phyloP scores from a whole-genome alignment of 2,888 invertebrate genomes.

The Tenthredo amoena region DNA sequence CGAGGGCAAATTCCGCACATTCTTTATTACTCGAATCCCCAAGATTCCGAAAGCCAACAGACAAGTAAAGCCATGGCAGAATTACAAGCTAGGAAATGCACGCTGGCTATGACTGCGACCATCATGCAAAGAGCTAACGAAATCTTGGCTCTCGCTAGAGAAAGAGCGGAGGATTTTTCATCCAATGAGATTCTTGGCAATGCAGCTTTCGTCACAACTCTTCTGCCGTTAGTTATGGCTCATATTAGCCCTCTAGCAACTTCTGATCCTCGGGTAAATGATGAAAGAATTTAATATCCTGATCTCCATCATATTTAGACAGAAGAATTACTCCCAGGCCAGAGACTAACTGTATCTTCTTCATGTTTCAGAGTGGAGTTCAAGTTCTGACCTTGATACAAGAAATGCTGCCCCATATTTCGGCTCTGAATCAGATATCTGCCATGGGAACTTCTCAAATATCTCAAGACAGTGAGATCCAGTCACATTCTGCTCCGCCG shows the following conservation, averaged over 20 bases:
- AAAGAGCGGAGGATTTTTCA: slow-evolving; percentile 83
- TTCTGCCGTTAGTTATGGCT: slow-evolving; percentile 91
- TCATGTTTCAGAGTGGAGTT: slow-evolving; percentile 86
- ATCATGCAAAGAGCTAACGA: slow-evolving; percentile 89
- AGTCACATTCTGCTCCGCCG: slow-evolving; percentile 67
- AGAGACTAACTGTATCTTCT: slow-evolving; percentile 25
- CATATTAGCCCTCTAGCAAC: slow-evolving; percentile 90
- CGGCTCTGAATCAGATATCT: slow-evolving; percentile 88
- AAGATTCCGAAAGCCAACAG: slow-evolving; percentile 81
- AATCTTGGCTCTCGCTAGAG: slow-evolving; percentile 87
- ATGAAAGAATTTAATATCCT: background rate
- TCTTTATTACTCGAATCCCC: slow-evolving; percentile 90
- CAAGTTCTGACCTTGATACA: slow-evolving; percentile 92
- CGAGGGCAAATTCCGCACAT: slow-evolving; percentile 97
- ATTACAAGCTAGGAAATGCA: slow-evolving; percentile 84
- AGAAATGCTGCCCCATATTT: slow-evolving; percentile 92
- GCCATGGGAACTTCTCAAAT: slow-evolving; percentile 76
- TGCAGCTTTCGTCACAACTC: slow-evolving; percentile 85
- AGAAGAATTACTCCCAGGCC: background rate
- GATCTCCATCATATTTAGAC: slow-evolving; percentile 8
- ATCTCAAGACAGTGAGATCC: slow-evolving; percentile 75
- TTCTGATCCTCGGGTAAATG: slow-evolving; percentile 89
- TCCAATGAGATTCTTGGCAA: slow-evolving; percentile 81
- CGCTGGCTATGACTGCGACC: slow-evolving; percentile 87
- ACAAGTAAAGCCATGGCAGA: slow-evolving; percentile 81